phyloP scores from a whole-genome alignment of 2,797 vertebrate species.

The Remorina albescens region DNA sequence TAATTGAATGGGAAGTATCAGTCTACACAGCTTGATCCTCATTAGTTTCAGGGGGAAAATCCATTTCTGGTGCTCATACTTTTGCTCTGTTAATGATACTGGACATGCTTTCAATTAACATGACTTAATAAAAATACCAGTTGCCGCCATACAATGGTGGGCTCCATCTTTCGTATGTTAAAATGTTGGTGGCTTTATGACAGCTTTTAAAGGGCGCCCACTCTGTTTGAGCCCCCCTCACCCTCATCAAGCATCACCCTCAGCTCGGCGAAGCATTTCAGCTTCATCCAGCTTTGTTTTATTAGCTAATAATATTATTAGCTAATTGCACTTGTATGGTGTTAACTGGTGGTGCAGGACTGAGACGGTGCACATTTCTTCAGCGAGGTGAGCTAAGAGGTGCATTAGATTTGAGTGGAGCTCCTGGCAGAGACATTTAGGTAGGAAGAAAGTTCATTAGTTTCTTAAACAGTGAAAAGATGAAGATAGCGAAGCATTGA shows the following conservation, averaged over 20 bases:
- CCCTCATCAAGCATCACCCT: constrained; percentile 16
- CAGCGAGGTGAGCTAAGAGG: constrained; percentile 43
- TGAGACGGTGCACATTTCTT: constrained; percentile 24
- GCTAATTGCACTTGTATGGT: too few relatives aligned
- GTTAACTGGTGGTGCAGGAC: constrained; percentile 49
- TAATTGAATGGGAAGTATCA: constrained; percentile 76
- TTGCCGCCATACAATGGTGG: constrained; percentile 36
- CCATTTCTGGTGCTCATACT: constrained; percentile 43
- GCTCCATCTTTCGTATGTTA: constrained; percentile 58
- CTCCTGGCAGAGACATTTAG: constrained; percentile 48
- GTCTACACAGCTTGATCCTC: constrained; percentile 52
- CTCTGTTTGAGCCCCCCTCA: constrained; percentile 65
- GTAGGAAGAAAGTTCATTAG: constrained; percentile 63
- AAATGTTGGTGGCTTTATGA: constrained; percentile 39
- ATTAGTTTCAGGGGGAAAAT: constrained; percentile 57
- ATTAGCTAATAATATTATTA: constrained; percentile 71
- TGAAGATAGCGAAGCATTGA: constrained; percentile 36
- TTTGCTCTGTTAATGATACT: constrained; percentile 56
- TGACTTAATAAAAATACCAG: constrained; percentile 47
- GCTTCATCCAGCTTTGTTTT: constrained; percentile 57
- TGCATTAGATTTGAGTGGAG: constrained; percentile 39
- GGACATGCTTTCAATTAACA: constrained; percentile 69
- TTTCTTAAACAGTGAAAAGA: constrained; percentile 52
- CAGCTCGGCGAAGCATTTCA: constrained; percentile 41
- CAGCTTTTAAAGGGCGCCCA: constrained; percentile 49